Evolutionary conservation across 2,113 vertebrate genomes (phyloP).

Genomic region (Onychostoma macrolepis): DNA sequence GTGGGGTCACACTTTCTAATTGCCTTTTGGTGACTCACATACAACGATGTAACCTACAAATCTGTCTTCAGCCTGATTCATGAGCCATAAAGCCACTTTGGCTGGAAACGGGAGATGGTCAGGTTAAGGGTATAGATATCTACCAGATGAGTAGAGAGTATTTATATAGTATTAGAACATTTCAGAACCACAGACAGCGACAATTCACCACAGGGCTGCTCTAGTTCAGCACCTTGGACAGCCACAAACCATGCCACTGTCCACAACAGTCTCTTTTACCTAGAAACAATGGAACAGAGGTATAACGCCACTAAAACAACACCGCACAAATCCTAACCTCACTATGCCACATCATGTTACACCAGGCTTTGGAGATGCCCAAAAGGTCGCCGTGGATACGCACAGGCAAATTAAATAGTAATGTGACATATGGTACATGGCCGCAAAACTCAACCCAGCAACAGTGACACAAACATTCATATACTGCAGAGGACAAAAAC

Average conservation of each 20-base stretch:
- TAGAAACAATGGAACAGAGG: neutral
- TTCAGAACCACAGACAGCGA: constrained; percentile 35
- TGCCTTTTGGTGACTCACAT: constrained; percentile 64
- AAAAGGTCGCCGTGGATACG: constrained; percentile 15
- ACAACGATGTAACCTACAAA: constrained; percentile 67
- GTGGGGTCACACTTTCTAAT: constrained; percentile 61
- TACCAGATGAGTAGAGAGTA: neutral
- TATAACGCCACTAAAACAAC: neutral
- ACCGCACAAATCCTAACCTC: neutral
- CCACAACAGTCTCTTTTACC: neutral
- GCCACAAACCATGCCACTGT: too few species aligned
- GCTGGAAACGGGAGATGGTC: neutral
- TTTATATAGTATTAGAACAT: neutral
- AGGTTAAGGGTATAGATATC: neutral
- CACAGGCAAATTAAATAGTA: constrained; percentile 41
- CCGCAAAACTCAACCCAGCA: constrained; percentile 22
- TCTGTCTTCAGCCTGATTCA: constrained; percentile 66
- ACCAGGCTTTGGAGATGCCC: constrained; percentile 22
- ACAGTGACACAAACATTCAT: constrained; percentile 24
- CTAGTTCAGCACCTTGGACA: constrained; percentile 13
- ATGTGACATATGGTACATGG: constrained; percentile 36
- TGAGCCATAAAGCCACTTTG: constrained; percentile 58
- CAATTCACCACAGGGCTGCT: neutral
- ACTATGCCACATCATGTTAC: constrained; percentile 31
- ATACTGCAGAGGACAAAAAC: constrained; percentile 1